Percentiles rank a stretch among this genome's conserved stretches.
phyloP scores from a whole-genome alignment of 2,797 vertebrate species.

The Trachops cirrhosus region DNA sequence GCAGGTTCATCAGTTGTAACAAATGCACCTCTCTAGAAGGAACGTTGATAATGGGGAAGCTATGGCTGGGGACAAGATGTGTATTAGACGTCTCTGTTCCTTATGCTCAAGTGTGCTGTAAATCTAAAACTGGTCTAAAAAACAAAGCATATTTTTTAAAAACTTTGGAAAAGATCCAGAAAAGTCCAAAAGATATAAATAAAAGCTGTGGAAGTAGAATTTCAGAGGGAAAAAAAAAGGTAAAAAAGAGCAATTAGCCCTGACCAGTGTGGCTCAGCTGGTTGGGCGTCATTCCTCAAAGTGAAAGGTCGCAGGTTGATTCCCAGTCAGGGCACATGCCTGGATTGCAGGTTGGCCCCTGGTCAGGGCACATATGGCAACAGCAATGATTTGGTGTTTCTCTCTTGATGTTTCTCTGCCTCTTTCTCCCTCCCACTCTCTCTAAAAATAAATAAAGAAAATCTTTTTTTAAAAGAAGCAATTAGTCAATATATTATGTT shows the following conservation, averaged over 20 bases:
- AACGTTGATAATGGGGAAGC: not conserved
- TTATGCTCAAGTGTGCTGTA: not conserved
- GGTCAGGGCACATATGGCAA: no score
- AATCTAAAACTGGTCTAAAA: not conserved
- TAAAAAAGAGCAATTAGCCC: not conserved
- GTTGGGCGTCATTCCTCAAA: not conserved
- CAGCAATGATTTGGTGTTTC: no score
- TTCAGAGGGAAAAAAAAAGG: not conserved
- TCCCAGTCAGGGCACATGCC: not conserved
- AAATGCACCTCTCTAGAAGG: not conserved
- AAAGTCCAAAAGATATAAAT: not conserved
- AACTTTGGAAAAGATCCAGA: not conserved
- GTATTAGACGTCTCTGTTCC: not conserved
- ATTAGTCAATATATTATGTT: not conserved
- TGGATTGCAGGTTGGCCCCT: no score
- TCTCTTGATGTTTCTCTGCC: no score
- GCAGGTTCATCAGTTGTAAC: not conserved
- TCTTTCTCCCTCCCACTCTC: not conserved
- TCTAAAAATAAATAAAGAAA: not conserved
- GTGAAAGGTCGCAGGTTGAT: not conserved
- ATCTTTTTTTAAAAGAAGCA: no score
- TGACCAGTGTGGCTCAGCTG: not conserved
- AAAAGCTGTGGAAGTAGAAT: not conserved
- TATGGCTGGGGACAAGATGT: not conserved
- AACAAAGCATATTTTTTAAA: not conserved